Conservation (phyloP, 1,140 invertebrate genomes). For the Homarus americanus region DNA sequence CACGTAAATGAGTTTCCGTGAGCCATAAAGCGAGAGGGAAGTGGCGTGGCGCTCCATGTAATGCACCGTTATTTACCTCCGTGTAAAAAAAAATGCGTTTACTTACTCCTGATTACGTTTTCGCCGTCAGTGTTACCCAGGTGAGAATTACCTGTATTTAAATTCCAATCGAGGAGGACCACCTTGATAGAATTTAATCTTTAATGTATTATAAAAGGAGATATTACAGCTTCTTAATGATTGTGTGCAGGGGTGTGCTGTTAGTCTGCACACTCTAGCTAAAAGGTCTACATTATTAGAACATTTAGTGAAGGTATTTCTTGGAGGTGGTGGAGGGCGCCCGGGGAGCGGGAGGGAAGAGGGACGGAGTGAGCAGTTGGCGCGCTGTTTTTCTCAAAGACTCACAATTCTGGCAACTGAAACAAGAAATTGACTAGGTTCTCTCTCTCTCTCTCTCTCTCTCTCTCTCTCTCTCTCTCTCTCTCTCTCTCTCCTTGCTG, state of each 20-base stretch:
- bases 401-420: no score
- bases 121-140: conserved; percentile 21
- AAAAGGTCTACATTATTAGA: not conserved
- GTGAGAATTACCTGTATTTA: conserved; percentile 60
- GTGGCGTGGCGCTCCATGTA: not conserved
- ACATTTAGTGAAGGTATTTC: not conserved
- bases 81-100: not conserved
- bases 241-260: not conserved
- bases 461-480: no score
- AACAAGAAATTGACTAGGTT: no score
- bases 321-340: not conserved
- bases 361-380: not conserved
- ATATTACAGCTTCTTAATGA: conserved; percentile 26
- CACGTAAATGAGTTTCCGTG: not conserved
- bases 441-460: no score
- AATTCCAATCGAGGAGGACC: conserved; percentile 48
- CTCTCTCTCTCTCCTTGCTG: no score
- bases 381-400: no score
- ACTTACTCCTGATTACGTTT: conserved; percentile 38
- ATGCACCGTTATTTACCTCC: conserved; percentile 11
- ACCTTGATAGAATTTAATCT: conserved; percentile 33
- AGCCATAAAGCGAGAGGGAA: not conserved
- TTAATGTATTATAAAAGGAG: conserved; percentile 43
- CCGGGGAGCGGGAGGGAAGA: not conserved
- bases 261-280: not conserved